Evolutionary conservation across 2,113 vertebrate species (phyloP).

Genomic region (Caranx melampygus): DNA sequence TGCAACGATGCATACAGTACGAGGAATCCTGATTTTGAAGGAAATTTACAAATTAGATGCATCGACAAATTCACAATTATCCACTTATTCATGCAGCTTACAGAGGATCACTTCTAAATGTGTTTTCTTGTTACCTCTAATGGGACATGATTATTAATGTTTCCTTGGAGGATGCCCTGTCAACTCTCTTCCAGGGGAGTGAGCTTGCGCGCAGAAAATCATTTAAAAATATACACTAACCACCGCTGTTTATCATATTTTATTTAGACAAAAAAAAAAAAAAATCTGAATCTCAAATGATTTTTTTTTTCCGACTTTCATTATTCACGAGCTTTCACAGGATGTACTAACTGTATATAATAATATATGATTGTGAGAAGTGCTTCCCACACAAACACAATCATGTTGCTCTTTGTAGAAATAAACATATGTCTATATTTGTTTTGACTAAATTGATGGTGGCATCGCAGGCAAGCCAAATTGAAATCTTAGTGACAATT

Average conservation of each 20-base stretch:
- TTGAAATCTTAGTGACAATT: slow-evolving; percentile 96
- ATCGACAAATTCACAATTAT: slow-evolving; percentile 48
- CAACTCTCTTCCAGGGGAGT: slow-evolving; percentile 74
- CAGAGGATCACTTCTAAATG: slow-evolving; percentile 83
- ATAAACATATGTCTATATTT: slow-evolving; percentile 89
- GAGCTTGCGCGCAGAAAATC: slow-evolving; percentile 85
- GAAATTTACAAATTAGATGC: slow-evolving; percentile 46
- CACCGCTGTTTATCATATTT: slow-evolving; percentile 91
- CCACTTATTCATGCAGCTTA: slow-evolving; percentile 47
- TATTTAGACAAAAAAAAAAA: slow-evolving; percentile 84
- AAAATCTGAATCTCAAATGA: slow-evolving; percentile 83
- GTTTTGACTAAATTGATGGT: slow-evolving; percentile 90
- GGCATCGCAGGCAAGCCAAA: slow-evolving; percentile 86
- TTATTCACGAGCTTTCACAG: slow-evolving; percentile 72
- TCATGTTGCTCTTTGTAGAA: slow-evolving; percentile 85
- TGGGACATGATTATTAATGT: slow-evolving; percentile 93
- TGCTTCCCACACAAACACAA: slow-evolving; percentile 86
- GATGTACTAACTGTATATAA: slow-evolving; percentile 78
- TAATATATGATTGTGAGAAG: slow-evolving; percentile 85
- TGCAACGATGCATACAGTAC: neutral
- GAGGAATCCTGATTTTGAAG: neutral
- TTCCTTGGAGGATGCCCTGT: slow-evolving; percentile 89
- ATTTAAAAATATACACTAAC: slow-evolving; percentile 93
- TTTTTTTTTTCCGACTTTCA: slow-evolving; percentile 81
- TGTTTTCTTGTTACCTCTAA: slow-evolving; percentile 87